Evolutionary conservation across 2,113 vertebrate species (phyloP).

Genomic region (Dromas ardeola): DNA sequence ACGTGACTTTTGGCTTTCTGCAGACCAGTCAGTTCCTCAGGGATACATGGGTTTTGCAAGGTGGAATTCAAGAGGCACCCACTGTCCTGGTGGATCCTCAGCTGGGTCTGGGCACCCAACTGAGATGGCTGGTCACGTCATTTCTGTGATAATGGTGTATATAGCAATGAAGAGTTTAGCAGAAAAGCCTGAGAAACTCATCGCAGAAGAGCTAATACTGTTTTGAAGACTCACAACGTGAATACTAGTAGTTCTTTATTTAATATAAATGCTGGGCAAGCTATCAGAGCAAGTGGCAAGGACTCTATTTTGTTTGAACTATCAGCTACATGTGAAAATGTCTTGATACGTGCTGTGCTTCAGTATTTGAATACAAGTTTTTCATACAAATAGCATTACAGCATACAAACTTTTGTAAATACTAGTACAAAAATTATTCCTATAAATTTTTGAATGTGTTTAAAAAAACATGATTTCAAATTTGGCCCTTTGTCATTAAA

Average conservation of each 20-base stretch:
- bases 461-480: neutral
- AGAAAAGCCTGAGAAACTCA: neutral
- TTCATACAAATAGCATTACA: neutral
- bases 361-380: neutral
- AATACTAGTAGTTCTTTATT: neutral
- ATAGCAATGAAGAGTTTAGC: neutral
- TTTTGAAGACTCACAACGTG: neutral
- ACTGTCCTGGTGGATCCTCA: neutral
- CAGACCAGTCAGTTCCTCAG: neutral
- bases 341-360: neutral
- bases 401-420: neutral
- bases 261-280: neutral
- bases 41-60: neutral
- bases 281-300: neutral
- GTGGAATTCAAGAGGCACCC: neutral
- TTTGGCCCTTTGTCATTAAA: neutral
- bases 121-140: rapidly evolving
- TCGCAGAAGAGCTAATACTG: neutral
- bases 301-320: neutral
- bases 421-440: neutral
- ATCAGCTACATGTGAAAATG: neutral
- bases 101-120: neutral
- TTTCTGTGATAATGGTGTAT: neutral
- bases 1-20: neutral
- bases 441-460: neutral